Evolutionary conservation across 2,888 invertebrate species (phyloP).

Genomic region (Colostygia pectinataria): DNA sequence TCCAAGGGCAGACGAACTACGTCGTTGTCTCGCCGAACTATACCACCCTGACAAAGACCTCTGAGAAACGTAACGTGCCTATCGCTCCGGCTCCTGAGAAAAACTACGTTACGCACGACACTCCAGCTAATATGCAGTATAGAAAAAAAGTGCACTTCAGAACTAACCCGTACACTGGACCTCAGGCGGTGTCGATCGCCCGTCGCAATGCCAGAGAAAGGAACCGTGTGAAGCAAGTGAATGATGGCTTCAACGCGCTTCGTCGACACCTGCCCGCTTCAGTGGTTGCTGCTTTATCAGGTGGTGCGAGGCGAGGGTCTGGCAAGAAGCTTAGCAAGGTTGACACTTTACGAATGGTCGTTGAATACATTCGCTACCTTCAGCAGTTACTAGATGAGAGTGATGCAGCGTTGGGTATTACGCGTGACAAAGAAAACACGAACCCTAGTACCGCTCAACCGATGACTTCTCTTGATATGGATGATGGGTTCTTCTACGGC

Average conservation of each 20-base stretch:
- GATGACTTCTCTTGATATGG: slow-evolving; percentile 75
- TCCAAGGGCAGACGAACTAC: slow-evolving; percentile 83
- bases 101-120: slow-evolving; percentile 77
- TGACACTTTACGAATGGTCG: slow-evolving; percentile 94
- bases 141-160: slow-evolving; percentile 89
- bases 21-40: slow-evolving; percentile 84
- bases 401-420: slow-evolving; percentile 83
- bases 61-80: slow-evolving; percentile 80
- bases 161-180: slow-evolving; percentile 84
- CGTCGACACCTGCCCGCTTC: slow-evolving; percentile 93
- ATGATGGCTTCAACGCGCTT: slow-evolving; percentile 95
- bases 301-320: slow-evolving; percentile 87
- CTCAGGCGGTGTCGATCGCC: slow-evolving; percentile 93
- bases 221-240: slow-evolving; percentile 97
- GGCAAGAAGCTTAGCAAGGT: slow-evolving; percentile 95
- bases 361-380: slow-evolving; percentile 94
- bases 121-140: slow-evolving; percentile 84
- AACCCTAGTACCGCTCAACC: slow-evolving; percentile 66
- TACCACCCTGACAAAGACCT: slow-evolving; percentile 72
- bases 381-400: slow-evolving; percentile 90
- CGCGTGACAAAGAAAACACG: slow-evolving; percentile 72
- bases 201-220: slow-evolving; percentile 96
- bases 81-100: slow-evolving; percentile 84
- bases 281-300: slow-evolving; percentile 87
- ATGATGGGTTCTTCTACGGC: slow-evolving; percentile 77